Percentiles rank a stretch among this genome's conserved stretches.
These are phyloP conservation scores for Sebastes dallii DNA, from an alignment of 2,797 vertebrate genomes.

Conservation along the genomic window DNA sequence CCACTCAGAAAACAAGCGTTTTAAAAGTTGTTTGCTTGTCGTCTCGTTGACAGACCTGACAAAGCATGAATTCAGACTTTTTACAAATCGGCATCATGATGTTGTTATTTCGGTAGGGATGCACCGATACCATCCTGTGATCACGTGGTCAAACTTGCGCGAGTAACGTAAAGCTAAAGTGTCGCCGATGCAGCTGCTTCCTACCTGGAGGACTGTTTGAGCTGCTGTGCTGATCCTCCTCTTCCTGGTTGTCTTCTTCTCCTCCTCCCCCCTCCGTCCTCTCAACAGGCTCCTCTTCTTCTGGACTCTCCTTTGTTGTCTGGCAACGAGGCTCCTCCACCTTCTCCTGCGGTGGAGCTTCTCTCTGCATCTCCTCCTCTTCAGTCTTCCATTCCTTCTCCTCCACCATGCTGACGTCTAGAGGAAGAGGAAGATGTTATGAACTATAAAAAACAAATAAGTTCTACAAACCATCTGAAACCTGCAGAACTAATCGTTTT, in stretches of 20 bases:
- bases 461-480: neutral
- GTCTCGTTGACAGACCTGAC: too few species aligned
- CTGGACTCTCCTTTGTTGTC: neutral
- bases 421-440: neutral
- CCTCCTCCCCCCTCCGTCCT: neutral
- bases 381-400: neutral
- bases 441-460: neutral
- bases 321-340: neutral
- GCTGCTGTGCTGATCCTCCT: neutral
- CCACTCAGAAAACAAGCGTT: too few species aligned
- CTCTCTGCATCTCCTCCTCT: neutral
- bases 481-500: neutral
- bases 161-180: too few species aligned
- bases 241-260: neutral
- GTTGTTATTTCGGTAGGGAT: too few species aligned
- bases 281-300: neutral
- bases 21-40: too few species aligned
- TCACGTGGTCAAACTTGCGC: too few species aligned
- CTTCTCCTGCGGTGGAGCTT: neutral
- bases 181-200: neutral
- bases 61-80: too few species aligned
- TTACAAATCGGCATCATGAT: too few species aligned
- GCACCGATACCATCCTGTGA: too few species aligned
- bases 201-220: conserved; percentile 34
- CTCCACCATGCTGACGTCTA: neutral